Base-by-base conservation (phyloP, 2,888 invertebrate species). In the Piscicola geometra region DNA sequence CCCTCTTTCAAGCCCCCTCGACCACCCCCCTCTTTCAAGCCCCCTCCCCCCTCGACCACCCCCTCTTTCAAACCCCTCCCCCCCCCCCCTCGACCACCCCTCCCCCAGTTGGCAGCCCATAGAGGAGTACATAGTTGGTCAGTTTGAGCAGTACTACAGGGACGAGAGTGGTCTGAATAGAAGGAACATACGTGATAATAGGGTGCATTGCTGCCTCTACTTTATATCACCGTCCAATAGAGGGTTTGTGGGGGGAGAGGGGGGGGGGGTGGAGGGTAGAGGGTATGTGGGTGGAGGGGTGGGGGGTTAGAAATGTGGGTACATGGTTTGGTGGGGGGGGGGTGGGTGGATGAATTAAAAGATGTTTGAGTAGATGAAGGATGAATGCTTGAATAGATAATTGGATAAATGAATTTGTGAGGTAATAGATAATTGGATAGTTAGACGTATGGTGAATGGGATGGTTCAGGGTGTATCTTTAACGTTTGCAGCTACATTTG, bases 51-150 rank as follows among this genome's bases (percentile, higher is more conserved):
- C n/a, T n/a, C n/a, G n/a, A n/a, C n/a, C n/a, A n/a, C n/a, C n/a
- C n/a, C n/a, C n/a, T n/a, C n/a, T n/a, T n/a, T n/a, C n/a, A n/a
- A n/a, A n/a, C n/a, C n/a, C n/a, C n/a, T n/a, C n/a, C n/a, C n/a
- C n/a, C n/a, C n/a, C n/a, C n/a, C n/a, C n/a, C n/a, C n/a, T n/a
- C n/a, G n/a, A n/a, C n/a, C n/a, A n/a, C n/a, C n/a, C n/a, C n/a
- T n/a, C n/a, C n/a, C n/a, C 9, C 83, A 94, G 94, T 79, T 95
- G 95, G 86, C 90, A 91, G 86, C 92, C 94, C 77, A 95, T 98
- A 81, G 92, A 96, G 80, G 91, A 93, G 84, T 98, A 97, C 86
- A 95, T 98, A 81, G 95, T 97, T 84, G 94, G 96, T 83, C 97
- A 97, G 86, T 97, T 96, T 87, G 85, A 86, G 76, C 88, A 90